phyloP scores from a whole-genome alignment of 2,888 invertebrate genomes.

The Monochamus alternatus region DNA sequence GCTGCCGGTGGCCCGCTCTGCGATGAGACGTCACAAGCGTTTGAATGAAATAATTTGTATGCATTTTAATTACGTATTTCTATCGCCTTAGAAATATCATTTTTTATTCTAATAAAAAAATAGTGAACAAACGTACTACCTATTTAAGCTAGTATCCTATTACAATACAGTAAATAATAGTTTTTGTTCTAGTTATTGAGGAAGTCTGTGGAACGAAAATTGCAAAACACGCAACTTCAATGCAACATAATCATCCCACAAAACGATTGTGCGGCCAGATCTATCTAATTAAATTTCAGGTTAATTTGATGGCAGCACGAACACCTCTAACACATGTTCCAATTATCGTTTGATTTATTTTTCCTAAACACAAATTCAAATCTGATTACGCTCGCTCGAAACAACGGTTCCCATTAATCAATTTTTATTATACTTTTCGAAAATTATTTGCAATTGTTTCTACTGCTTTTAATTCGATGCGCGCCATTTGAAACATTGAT shows the following conservation, averaged over 20 bases:
- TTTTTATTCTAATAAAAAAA: too few relatives aligned
- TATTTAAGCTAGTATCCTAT: too few relatives aligned
- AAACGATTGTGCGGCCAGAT: not conserved
- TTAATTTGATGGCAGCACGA: not conserved
- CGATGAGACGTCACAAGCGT: too few relatives aligned
- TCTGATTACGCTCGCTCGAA: not conserved
- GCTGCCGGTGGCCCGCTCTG: too few relatives aligned
- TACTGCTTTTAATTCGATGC: not conserved
- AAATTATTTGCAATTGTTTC: not conserved
- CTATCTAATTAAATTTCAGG: not conserved
- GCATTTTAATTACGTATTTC: too few relatives aligned
- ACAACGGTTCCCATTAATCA: constrained; percentile 23
- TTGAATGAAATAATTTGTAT: too few relatives aligned
- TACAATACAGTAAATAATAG: too few relatives aligned
- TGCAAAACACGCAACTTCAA: too few relatives aligned
- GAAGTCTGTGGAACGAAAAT: too few relatives aligned
- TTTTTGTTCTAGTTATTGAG: too few relatives aligned
- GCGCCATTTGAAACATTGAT: constrained; percentile 1
- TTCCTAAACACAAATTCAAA: constrained; percentile 14
- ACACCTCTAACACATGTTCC: not conserved
- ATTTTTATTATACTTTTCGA: constrained; percentile 19
- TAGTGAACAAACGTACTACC: too few relatives aligned
- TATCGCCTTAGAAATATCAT: too few relatives aligned
- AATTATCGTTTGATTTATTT: not conserved
- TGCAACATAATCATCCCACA: not conserved